Conservation (phyloP, 1,140 invertebrate species). For the Amyelois transitella region DNA sequence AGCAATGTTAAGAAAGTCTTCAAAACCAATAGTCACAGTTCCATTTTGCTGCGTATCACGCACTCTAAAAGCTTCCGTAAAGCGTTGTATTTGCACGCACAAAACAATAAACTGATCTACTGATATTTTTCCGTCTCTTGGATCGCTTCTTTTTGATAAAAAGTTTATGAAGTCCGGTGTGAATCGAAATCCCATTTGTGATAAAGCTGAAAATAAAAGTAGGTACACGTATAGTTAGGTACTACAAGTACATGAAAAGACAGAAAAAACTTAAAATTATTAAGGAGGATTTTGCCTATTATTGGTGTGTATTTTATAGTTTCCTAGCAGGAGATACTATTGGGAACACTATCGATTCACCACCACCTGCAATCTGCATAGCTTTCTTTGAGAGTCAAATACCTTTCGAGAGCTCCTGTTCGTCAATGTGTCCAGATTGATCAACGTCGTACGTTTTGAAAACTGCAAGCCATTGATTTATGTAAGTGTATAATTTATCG, state of each 20-base stretch:
- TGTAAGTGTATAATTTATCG: constrained; percentile 89
- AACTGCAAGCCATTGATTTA: constrained; percentile 89
- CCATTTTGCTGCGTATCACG: constrained; percentile 85
- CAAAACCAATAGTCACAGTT: constrained; percentile 85
- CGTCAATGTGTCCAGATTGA: constrained; percentile 88
- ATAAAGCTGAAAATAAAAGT: constrained; percentile 77
- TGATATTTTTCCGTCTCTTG: constrained; percentile 79
- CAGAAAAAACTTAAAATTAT: no score
- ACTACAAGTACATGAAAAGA: no score
- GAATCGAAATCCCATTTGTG: constrained; percentile 92
- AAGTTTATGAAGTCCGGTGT: constrained; percentile 85
- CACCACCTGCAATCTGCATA: no score
- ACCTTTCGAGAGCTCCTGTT: constrained; percentile 84
- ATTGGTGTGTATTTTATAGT: no score
- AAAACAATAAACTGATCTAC: constrained; percentile 92
- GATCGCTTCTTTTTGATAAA: constrained; percentile 81
- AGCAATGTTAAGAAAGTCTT: constrained; percentile 88
- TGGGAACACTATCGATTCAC: no score
- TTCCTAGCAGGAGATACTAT: no score
- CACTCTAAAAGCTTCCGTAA: constrained; percentile 87
- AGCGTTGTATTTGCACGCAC: constrained; percentile 90
- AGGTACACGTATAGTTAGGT: neutral
- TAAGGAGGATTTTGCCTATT: no score
- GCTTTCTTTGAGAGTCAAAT: neutral
- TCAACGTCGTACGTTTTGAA: constrained; percentile 90